phyloP scores from a whole-genome alignment of 2,113 vertebrate species.

The Anseranas semipalmata region DNA sequence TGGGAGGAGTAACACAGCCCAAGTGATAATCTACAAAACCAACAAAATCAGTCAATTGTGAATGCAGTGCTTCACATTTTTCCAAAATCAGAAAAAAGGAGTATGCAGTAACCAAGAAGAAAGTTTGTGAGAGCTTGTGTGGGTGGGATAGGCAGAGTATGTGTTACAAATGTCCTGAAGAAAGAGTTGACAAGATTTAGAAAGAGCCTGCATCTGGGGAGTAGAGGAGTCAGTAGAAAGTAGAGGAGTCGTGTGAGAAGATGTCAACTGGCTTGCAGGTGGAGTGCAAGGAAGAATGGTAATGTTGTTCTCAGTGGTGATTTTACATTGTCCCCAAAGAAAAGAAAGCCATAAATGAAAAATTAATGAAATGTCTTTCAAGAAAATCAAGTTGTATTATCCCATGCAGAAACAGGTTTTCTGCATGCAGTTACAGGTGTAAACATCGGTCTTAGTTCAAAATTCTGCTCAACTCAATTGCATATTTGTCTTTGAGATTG shows the following conservation, averaged over 20 bases:
- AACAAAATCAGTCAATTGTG: background rate
- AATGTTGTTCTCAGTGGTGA: background rate
- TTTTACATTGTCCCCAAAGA: background rate
- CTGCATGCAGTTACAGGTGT: background rate
- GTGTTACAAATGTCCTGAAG: background rate
- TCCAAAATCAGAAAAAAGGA: background rate
- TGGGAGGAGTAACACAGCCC: background rate
- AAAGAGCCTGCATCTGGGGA: background rate
- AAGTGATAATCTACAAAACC: background rate
- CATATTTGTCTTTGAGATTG: background rate
- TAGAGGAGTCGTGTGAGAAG: background rate
- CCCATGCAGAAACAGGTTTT: background rate
- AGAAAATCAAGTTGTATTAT: background rate
- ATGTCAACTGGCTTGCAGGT: background rate
- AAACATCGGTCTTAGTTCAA: background rate
- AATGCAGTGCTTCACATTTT: rapidly evolving
- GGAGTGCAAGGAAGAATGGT: background rate
- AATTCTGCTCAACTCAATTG: background rate
- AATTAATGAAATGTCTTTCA: background rate
- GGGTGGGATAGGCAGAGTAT: background rate
- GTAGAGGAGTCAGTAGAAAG: background rate
- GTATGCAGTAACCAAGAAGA: background rate
- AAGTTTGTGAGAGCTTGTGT: background rate
- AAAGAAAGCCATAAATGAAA: background rate
- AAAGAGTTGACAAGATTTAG: background rate